phyloP scores from a whole-genome alignment of 37 sponge, comb jelly and placozoan species.

The Lycopodina hypogea region DNA sequence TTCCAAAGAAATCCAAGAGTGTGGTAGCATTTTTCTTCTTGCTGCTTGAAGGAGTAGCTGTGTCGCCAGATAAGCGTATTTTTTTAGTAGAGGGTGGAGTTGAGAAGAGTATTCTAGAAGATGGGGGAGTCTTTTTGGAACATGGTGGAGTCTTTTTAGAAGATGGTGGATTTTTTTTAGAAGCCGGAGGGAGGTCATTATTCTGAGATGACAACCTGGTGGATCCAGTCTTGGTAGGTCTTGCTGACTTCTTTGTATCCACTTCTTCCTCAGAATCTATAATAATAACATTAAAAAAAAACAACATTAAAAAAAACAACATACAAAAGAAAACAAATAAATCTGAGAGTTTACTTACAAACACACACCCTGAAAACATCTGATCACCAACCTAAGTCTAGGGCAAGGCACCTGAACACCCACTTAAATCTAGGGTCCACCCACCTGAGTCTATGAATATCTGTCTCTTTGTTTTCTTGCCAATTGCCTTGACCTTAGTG shows the following conservation, averaged over 20 bases:
- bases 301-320: background rate
- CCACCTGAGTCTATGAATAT: slow-evolving; percentile 17
- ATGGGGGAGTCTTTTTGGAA: no score
- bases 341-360: no score
- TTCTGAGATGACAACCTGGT: no score
- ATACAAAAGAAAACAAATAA: no score
- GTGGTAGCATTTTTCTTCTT: slow-evolving; percentile 19
- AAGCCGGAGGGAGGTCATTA: slow-evolving; percentile 2
- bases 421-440: background rate
- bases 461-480: slow-evolving; percentile 8
- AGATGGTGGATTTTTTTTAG: slow-evolving; percentile 9
- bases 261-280: slow-evolving; percentile 32
- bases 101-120: no score
- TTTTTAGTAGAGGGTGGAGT: background rate
- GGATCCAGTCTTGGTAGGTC: background rate
- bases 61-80: background rate
- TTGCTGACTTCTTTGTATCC: slow-evolving; percentile 1
- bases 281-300: background rate
- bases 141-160: background rate
- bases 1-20: slow-evolving; percentile 53
- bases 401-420: background rate
- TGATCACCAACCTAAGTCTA: slow-evolving; percentile 11
- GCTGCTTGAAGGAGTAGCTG: no score
- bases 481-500: background rate
- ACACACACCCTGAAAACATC: background rate